Evolutionary conservation across 2,888 invertebrate species (phyloP), one percentile per base, ranked within the genome.

Genomic region (Apodemia hepburni): DNA sequence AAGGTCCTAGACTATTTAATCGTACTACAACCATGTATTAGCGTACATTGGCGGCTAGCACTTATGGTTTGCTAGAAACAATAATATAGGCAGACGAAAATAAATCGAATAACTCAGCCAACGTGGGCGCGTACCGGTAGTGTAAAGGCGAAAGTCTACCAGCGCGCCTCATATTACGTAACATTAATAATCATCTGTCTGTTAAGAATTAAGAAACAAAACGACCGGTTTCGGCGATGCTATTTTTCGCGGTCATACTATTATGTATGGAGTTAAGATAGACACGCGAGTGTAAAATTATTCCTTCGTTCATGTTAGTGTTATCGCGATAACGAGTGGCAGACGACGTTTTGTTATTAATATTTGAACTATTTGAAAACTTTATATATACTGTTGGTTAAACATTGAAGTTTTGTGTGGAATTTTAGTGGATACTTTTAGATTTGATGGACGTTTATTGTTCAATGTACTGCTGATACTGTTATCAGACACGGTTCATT

Each of bases 281-380:
- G 73, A 75, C 75, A 77, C 76, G 78, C 68, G 76, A 70, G 74
- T 76, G 76, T 81, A 66, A 67, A 68, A 71, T 71, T 73, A 79
- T 78, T 75, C 77, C 72, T 69, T 71, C 74, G 66, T 65, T 68
- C 68, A 63, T 76, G 81, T 84, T 84, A 86, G 85, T 85, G 74
- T 76, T 73, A 76, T 75, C 65, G 77, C 80, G 85, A 84, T 86
- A 84, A 85, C 81, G 84, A 77, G 73, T 76, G 79, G 75, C 71
- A 76, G 66, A 78, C 77, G 83, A 84, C 85, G 85, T 82, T 17
- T 51, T 47, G 47, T 47, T 47, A 47, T 17, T 17, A 38, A 38
- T 38, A 47, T 47, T 51, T 18, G 11, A 22, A 38, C 11, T 51
- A 51, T 51, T 51, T 51, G 11, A 4, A 51, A 22, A 22, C 12